These are phyloP conservation scores for Axis porcinus DNA, from an alignment of 2,113 vertebrate genomes.

Conservation along the genomic window DNA sequence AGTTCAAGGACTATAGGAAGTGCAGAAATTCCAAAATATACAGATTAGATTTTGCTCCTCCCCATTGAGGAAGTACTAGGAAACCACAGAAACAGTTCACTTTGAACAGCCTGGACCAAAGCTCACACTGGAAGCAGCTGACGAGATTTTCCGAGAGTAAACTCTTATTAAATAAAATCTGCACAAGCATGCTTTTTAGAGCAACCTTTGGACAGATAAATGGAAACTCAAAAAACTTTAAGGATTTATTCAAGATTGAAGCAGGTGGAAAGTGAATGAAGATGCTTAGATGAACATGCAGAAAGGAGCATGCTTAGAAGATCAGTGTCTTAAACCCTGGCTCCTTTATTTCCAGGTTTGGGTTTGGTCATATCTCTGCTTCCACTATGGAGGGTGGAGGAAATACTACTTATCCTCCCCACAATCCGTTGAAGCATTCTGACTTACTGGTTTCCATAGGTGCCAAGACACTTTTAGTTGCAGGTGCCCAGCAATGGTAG, in stretches of 20 bases:
- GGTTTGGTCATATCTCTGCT: not conserved
- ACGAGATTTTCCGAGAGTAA: not conserved
- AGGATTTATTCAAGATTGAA: not conserved
- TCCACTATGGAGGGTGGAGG: not conserved
- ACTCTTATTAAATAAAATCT: not conserved
- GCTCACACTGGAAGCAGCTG: not conserved
- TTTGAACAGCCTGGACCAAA: not conserved
- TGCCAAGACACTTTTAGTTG: not conserved
- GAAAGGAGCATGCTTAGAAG: not conserved
- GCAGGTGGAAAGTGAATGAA: not conserved
- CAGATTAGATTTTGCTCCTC: not conserved
- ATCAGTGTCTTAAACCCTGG: not conserved
- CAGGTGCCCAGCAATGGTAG: not conserved
- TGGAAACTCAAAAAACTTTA: not conserved
- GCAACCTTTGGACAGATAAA: not conserved
- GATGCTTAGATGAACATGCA: not conserved
- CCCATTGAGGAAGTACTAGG: not conserved
- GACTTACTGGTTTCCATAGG: not conserved
- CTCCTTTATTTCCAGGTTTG: not conserved
- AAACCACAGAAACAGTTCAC: not conserved
- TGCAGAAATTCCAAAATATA: not conserved
- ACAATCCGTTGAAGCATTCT: not conserved
- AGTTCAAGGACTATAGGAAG: not conserved
- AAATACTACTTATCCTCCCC: not conserved
- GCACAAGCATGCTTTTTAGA: not conserved